These are phyloP conservation scores for Ptilodon capucinus DNA, from an alignment of 2,888 invertebrate species.

Conservation along the genomic window DNA sequence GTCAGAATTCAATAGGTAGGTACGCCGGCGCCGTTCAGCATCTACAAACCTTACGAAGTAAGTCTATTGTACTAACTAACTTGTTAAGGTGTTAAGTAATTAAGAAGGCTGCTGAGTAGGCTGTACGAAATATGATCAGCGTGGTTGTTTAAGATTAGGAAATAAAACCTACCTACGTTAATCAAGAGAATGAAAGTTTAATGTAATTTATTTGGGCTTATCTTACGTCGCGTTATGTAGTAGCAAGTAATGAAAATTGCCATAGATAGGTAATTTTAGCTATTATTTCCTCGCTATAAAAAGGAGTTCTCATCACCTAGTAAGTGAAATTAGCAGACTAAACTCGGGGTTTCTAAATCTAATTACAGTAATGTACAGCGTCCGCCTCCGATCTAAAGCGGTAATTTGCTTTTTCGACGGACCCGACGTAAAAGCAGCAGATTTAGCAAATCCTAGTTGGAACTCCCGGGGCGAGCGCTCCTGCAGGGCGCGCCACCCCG, in stretches of 20 bases:
- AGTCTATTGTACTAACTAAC: background rate
- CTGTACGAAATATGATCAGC: too few relatives aligned
- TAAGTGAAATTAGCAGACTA: background rate
- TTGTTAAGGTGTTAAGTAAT: too few relatives aligned
- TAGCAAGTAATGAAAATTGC: too few relatives aligned
- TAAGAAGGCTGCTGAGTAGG: too few relatives aligned
- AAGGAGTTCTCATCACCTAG: too few relatives aligned
- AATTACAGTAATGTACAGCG: background rate
- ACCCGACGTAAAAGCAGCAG: conserved; percentile 67
- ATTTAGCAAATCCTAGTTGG: conserved; percentile 78
- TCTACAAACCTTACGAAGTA: background rate
- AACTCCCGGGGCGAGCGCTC: conserved; percentile 77
- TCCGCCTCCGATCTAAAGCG: conserved; percentile 12
- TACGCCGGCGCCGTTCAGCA: background rate
- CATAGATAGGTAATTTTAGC: too few relatives aligned
- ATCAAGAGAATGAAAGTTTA: too few relatives aligned
- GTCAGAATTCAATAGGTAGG: background rate
- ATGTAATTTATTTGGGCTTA: too few relatives aligned
- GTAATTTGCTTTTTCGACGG: conserved; percentile 50
- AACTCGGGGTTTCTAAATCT: background rate
- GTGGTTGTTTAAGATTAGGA: too few relatives aligned
- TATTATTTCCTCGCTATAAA: too few relatives aligned
- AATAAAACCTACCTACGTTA: too few relatives aligned
- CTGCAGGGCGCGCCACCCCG: conserved; percentile 67
- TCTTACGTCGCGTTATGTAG: too few relatives aligned